These are phyloP conservation scores for Andrena dorsata DNA, from an alignment of 2,888 invertebrate genomes.

Conservation along the genomic window DNA sequence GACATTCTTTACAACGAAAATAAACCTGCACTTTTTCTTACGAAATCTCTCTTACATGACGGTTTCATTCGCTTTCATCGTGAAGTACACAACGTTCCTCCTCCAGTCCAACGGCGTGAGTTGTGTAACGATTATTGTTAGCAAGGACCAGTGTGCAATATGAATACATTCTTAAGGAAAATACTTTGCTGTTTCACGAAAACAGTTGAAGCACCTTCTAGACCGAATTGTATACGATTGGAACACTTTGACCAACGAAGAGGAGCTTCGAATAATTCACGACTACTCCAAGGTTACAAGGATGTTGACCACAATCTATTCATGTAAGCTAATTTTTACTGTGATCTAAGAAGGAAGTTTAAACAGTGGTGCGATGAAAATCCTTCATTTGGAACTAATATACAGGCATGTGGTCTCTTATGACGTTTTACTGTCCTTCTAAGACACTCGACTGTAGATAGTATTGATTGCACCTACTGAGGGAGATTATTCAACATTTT, in stretches of 20 bases:
- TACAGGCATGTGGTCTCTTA: no score
- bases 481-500: no score
- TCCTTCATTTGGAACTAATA: no score
- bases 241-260: slow-evolving; percentile 25
- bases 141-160: neutral
- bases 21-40: neutral
- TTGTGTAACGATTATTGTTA: neutral
- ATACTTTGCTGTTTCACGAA: neutral
- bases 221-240: slow-evolving; percentile 32
- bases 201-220: slow-evolving; percentile 23
- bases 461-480: no score
- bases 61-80: neutral
- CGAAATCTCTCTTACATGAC: neutral
- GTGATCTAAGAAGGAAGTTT: no score
- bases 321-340: slow-evolving; percentile 15
- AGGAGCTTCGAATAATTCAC: slow-evolving; percentile 35
- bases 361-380: no score
- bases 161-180: no score
- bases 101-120: slow-evolving; percentile 27
- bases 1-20: neutral
- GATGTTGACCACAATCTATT: neutral
- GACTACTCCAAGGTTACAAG: slow-evolving; percentile 4
- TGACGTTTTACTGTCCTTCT: no score
- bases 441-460: no score
- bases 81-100: slow-evolving; percentile 27